Percentiles rank a stretch among this genome's conserved stretches.
Conservation (phyloP, 2,113 vertebrate species). For the Strix uralensis region DNA sequence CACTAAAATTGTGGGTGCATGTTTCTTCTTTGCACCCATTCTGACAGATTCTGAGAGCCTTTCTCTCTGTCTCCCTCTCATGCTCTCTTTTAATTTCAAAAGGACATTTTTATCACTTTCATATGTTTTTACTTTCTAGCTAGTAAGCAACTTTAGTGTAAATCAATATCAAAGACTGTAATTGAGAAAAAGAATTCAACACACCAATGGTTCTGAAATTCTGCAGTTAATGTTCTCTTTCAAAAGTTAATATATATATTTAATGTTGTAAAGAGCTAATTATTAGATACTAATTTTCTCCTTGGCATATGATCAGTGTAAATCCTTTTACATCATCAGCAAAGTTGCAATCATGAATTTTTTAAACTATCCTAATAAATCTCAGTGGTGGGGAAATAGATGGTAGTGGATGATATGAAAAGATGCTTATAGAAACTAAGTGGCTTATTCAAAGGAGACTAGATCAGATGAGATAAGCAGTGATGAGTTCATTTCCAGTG, state of each 20-base stretch:
- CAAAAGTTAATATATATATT: background rate
- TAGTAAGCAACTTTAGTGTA: background rate
- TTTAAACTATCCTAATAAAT: background rate
- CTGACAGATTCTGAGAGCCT: background rate
- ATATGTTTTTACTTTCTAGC: background rate
- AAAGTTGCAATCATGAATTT: background rate
- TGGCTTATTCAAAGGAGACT: background rate
- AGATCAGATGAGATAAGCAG: background rate
- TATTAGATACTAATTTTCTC: background rate
- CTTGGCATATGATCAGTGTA: background rate
- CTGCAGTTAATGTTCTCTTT: background rate
- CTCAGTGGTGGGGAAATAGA: background rate
- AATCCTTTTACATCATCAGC: background rate
- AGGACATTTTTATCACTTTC: background rate
- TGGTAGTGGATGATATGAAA: background rate
- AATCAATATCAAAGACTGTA: background rate
- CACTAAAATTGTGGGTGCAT: background rate
- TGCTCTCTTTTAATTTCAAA: background rate
- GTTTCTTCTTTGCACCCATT: background rate
- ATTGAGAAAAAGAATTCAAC: background rate
- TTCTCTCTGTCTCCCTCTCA: background rate
- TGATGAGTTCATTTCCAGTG: background rate
- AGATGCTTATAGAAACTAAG: background rate
- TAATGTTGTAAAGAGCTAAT: background rate
- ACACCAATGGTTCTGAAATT: background rate